A percentile compares a stretch with the other conserved stretches of the same genome.
These are phyloP conservation scores for Apostichopus parvimensis DNA, from an alignment of 35 echinoderm and acorn worm species.

Conservation along the genomic window DNA sequence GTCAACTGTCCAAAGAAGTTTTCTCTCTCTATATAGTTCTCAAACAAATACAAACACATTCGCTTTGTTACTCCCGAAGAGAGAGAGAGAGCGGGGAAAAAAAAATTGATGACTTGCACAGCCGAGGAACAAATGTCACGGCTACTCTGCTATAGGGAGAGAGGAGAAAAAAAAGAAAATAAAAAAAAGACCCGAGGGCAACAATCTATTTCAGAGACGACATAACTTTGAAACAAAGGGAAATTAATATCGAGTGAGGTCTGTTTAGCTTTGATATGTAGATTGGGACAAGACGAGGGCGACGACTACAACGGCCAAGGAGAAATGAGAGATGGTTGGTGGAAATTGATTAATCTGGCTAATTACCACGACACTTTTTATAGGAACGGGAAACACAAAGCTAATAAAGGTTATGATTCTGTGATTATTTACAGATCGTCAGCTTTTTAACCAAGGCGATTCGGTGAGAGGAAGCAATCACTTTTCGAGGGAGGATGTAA, in stretches of 20 bases:
- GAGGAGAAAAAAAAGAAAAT: background rate
- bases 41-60: slow-evolving; percentile 35
- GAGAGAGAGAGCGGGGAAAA: too few species aligned
- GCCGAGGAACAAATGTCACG: slow-evolving; percentile 35
- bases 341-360: slow-evolving; percentile 22
- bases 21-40: background rate
- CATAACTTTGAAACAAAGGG: slow-evolving; percentile 40
- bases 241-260: slow-evolving; percentile 11
- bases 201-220: background rate
- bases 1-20: slow-evolving; percentile 27
- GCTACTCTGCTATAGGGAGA: background rate
- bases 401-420: too few species aligned
- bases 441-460: too few species aligned
- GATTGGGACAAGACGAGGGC: background rate
- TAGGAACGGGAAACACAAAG: too few species aligned
- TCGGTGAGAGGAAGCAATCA: too few species aligned
- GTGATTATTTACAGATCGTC: too few species aligned
- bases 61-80: slow-evolving; percentile 48
- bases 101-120: slow-evolving; percentile 49
- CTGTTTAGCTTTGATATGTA: background rate
- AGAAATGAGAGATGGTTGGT: background rate
- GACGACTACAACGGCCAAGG: background rate
- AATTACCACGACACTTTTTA: too few species aligned
- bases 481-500: too few species aligned
- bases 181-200: slow-evolving; percentile 15